A percentile compares a stretch with the other conserved stretches of the same genome.
Conservation (phyloP, 2,888 invertebrate species). For the Nowickia ferox region DNA sequence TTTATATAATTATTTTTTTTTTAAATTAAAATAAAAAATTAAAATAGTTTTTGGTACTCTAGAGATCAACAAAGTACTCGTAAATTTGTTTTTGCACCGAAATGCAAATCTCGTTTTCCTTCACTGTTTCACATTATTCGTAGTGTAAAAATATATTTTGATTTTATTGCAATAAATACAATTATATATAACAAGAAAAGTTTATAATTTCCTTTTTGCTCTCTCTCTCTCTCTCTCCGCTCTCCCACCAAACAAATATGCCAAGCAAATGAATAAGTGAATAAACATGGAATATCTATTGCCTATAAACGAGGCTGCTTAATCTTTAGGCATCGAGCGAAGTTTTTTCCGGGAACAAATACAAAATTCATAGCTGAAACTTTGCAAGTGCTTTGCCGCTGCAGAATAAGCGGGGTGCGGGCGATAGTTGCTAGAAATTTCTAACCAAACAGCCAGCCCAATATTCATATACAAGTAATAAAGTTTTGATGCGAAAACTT, state of each 20-base stretch:
- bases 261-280: constrained; percentile 47
- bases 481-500: constrained; percentile 71
- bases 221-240: neutral
- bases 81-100: neutral
- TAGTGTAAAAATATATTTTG: constrained; percentile 4
- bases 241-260: constrained; percentile 36
- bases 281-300: constrained; percentile 54
- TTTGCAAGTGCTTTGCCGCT: constrained; percentile 11
- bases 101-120: constrained; percentile 11
- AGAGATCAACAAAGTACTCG: too few relatives aligned
- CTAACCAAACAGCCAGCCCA: constrained; percentile 64
- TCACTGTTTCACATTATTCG: too few relatives aligned
- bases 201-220: constrained; percentile 22
- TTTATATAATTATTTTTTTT: too few relatives aligned
- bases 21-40: too few relatives aligned
- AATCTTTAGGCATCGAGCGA: constrained; percentile 54
- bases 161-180: constrained; percentile 22
- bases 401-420: neutral
- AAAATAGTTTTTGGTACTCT: too few relatives aligned
- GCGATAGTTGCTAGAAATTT: constrained; percentile 30
- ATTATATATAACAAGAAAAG: constrained; percentile 8
- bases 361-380: constrained; percentile 47
- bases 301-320: constrained; percentile 65
- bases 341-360: constrained; percentile 42
- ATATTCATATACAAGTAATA: constrained; percentile 68